Evolutionary conservation across 2,113 vertebrate genomes (phyloP).

Genomic region (Periophthalmodon schlosseri): DNA sequence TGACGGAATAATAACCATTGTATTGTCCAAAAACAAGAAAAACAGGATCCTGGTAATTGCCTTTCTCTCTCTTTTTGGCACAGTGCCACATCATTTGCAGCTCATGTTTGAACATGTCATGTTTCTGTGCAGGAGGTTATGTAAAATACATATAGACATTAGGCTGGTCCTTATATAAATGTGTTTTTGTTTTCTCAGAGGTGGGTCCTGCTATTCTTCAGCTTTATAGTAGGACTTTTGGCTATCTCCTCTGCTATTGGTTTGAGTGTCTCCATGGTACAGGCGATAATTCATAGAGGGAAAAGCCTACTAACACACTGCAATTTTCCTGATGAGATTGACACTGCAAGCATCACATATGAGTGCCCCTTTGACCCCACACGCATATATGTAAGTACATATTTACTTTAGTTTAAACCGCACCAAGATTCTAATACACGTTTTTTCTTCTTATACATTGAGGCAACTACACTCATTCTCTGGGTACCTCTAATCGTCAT

Average conservation of each 20-base stretch:
- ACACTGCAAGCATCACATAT: conserved; percentile 63
- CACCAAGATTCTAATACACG: neutral
- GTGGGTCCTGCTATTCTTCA: conserved; percentile 80
- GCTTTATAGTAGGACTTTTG: conserved; percentile 78
- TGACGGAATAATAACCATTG: conserved; percentile 79
- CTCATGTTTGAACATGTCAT: conserved; percentile 47
- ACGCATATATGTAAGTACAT: conserved; percentile 83
- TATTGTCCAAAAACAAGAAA: conserved; percentile 83
- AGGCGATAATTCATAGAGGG: conserved; percentile 78
- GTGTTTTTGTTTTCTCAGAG: conserved; percentile 66
- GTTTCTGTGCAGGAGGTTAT: neutral
- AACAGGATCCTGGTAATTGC: conserved; percentile 77
- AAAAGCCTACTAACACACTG: conserved; percentile 78
- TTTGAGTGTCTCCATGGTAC: conserved; percentile 74
- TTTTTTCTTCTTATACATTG: neutral
- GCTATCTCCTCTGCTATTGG: conserved; percentile 77
- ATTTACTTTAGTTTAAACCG: neutral
- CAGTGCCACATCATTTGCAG: neutral
- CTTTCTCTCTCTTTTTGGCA: neutral
- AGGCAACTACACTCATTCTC: conserved; percentile 87
- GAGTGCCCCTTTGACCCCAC: conserved; percentile 92
- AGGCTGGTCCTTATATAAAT: neutral
- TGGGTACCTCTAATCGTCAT: conserved; percentile 84
- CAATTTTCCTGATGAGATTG: neutral
- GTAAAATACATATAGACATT: conserved; percentile 2